A percentile compares a stretch with the other conserved stretches of the same genome.
These are phyloP conservation scores for Meloe dianella DNA, from an alignment of 2,888 invertebrate genomes.

Conservation along the genomic window DNA sequence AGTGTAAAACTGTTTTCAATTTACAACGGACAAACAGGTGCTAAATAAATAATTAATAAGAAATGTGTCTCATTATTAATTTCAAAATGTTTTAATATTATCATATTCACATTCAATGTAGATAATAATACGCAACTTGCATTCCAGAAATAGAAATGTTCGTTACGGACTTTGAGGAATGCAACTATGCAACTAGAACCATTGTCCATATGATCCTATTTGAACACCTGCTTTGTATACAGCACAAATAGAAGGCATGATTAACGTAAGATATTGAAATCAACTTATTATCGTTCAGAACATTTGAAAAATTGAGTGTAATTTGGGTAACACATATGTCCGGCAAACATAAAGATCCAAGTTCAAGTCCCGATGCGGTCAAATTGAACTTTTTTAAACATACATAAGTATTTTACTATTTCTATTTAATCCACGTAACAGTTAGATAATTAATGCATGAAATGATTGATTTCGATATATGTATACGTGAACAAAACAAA, in stretches of 20 bases:
- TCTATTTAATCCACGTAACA: no score
- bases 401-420: no score
- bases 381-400: no score
- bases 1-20: background rate
- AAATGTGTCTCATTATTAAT: constrained; percentile 2
- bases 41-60: background rate
- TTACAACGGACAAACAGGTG: background rate
- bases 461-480: background rate
- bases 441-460: background rate
- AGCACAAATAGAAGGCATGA: background rate
- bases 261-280: no score
- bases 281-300: no score
- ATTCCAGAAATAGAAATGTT: background rate
- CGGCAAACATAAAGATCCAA: no score
- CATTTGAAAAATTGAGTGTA: no score
- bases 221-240: background rate
- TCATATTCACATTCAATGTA: background rate
- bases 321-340: no score
- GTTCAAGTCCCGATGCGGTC: no score
- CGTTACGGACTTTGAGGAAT: background rate
- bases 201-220: background rate
- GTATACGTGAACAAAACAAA: background rate
- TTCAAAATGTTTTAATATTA: background rate
- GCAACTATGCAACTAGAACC: constrained; percentile 2
- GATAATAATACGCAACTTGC: background rate